phyloP scores from a whole-genome alignment of 2,113 vertebrate species.

The Macquaria australasica region DNA sequence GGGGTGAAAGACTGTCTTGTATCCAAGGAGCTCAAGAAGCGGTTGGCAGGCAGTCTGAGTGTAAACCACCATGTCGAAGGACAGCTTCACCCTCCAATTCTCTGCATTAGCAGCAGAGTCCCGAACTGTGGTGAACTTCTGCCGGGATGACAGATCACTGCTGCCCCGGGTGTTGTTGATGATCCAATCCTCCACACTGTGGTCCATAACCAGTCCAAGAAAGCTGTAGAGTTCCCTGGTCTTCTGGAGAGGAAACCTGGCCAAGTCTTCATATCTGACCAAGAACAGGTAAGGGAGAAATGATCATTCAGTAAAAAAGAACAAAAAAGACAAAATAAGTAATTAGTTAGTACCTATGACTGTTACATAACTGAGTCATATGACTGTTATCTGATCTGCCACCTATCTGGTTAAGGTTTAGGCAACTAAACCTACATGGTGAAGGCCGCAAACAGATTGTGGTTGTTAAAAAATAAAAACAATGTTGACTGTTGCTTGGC shows the following conservation, averaged over 20 bases:
- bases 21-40: constrained; percentile 92
- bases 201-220: constrained; percentile 90
- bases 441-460: not conserved
- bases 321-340: not conserved
- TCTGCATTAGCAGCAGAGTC: constrained; percentile 94
- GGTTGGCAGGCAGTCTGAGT: constrained; percentile 92
- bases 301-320: not conserved
- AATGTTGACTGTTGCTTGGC: not conserved
- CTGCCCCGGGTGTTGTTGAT: constrained; percentile 93
- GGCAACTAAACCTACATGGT: not conserved
- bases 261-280: constrained; percentile 92
- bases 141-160: constrained; percentile 87
- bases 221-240: constrained; percentile 92
- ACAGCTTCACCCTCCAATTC: constrained; percentile 94
- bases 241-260: constrained; percentile 92
- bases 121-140: constrained; percentile 93
- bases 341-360: no score
- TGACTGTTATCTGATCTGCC: not conserved
- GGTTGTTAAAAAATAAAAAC: not conserved
- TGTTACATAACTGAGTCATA: not conserved
- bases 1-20: constrained; percentile 87
- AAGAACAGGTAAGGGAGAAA: not conserved
- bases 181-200: constrained; percentile 92
- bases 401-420: not conserved
- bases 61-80: constrained; percentile 93